Evolutionary conservation across 2,113 vertebrate species (phyloP), one percentile per base, ranked within the genome.

Genomic region (Nicator chloris): DNA sequence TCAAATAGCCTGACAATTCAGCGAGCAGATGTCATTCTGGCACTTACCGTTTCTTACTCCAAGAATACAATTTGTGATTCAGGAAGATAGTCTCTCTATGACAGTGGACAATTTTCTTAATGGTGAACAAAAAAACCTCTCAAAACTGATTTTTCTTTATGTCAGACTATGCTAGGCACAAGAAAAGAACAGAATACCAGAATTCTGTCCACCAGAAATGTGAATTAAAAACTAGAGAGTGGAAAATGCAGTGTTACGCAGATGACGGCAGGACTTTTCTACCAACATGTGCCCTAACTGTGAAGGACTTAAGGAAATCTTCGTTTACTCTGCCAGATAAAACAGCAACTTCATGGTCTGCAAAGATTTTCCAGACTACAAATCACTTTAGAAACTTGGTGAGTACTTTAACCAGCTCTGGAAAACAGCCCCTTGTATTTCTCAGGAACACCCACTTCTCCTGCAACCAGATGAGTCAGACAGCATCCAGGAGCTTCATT

Each of bases 381-480:
- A 69, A 82, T 82, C 47, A 61, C 39, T 92, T 88, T 4, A 73
- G 60, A 92, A 90, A 53, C 15, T 82, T 68, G 37, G 24, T 0
- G 0, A 47, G 42, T 73, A 40, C 54, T 84, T 82, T 35, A 82
- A 61, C 27, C 13, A 63, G 16, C 33, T 56, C 57, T 80, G 59
- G 66, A 92, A 92, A 82, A 13, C 53, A 91, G 42, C 10, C 28
- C 23, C 53, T 80, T 3, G 0, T 69, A 65, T 51, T 82, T 95
- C 79, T 77, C 79, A 90, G 64, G 81, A 91, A 85, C 78, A 94
- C 63, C 30, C 75, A 80, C 78, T 60, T 79, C 84, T 95, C 63
- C n/a, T 35, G 45, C 57, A 91, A 63, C 16, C 6, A 9, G 24
- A 54, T 88, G 82, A 80, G 33, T 95, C 87, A 91, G 59, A 7